Evolutionary conservation across 2,113 vertebrate genomes (phyloP).

Genomic region (Isichthys henryi): DNA sequence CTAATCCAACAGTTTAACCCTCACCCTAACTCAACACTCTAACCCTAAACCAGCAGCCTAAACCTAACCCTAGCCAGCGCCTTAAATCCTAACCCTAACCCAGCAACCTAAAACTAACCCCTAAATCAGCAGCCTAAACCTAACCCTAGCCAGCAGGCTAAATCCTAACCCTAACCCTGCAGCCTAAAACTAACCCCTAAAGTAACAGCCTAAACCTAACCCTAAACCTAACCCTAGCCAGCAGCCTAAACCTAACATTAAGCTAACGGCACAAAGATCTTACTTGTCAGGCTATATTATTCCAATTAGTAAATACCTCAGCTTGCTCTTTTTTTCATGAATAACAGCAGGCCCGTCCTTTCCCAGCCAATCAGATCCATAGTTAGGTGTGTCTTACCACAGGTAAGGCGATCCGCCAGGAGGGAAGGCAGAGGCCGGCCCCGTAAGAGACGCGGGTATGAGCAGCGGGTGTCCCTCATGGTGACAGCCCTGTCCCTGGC

Average conservation of each 20-base stretch:
- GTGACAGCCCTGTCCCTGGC: constrained; percentile 75
- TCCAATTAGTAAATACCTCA: neutral
- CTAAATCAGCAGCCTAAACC: neutral
- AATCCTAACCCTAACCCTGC: neutral
- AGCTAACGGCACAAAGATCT: neutral
- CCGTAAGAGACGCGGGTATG: constrained; percentile 82
- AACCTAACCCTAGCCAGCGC: too few species aligned
- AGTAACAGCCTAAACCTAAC: neutral
- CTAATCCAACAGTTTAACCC: too few species aligned
- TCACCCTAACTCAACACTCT: too few species aligned
- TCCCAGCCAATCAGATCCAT: neutral
- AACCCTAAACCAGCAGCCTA: too few species aligned
- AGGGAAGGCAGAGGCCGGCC: constrained; percentile 69
- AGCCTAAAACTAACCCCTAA: neutral
- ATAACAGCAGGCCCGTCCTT: neutral
- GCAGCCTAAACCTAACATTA: neutral
- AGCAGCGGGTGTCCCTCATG: constrained; percentile 84
- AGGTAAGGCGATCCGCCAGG: constrained; percentile 76
- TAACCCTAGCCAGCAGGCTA: neutral
- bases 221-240: neutral
- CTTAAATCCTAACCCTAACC: too few species aligned
- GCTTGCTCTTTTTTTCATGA: neutral
- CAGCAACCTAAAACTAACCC: neutral
- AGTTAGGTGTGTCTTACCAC: constrained; percentile 62
- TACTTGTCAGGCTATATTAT: neutral